Conservation (phyloP, 2,888 invertebrate species). For the Noctuana brunneofusca region DNA sequence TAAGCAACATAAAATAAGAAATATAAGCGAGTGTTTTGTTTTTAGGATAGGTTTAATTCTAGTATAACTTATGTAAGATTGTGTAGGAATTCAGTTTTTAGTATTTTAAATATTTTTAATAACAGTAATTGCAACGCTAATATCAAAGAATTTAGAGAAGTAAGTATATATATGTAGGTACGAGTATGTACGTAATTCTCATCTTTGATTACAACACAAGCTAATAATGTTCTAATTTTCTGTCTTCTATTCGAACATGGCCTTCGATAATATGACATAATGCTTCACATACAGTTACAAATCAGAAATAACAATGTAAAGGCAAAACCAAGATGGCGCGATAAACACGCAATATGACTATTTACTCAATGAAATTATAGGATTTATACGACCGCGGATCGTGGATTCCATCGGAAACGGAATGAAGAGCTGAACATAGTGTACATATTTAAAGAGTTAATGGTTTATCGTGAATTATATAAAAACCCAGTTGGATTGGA, state of each 20-base stretch:
- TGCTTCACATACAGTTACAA: constrained; percentile 3
- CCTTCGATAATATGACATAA: constrained; percentile 1
- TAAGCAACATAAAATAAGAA: too few species aligned
- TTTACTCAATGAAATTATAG: constrained; percentile 23
- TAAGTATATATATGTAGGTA: too few species aligned
- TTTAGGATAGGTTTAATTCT: too few species aligned
- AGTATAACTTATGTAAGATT: too few species aligned
- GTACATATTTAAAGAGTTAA: constrained; percentile 9
- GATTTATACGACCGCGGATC: not conserved
- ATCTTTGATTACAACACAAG: too few species aligned
- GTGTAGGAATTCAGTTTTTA: too few species aligned
- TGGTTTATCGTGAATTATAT: not conserved
- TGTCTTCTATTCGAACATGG: not conserved
- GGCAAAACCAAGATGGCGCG: constrained; percentile 17
- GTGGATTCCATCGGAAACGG: not conserved
- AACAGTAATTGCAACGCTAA: too few species aligned
- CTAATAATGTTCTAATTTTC: not conserved
- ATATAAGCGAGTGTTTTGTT: too few species aligned
- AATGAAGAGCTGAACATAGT: not conserved
- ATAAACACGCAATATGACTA: constrained; percentile 30
- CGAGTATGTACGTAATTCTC: too few species aligned
- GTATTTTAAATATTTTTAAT: too few species aligned
- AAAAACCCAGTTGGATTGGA: not conserved
- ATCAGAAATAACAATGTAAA: constrained; percentile 6
- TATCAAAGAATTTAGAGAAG: too few species aligned